Evolutionary conservation across 2,113 vertebrate species (phyloP).

Genomic region (Microtus pennsylvanicus): DNA sequence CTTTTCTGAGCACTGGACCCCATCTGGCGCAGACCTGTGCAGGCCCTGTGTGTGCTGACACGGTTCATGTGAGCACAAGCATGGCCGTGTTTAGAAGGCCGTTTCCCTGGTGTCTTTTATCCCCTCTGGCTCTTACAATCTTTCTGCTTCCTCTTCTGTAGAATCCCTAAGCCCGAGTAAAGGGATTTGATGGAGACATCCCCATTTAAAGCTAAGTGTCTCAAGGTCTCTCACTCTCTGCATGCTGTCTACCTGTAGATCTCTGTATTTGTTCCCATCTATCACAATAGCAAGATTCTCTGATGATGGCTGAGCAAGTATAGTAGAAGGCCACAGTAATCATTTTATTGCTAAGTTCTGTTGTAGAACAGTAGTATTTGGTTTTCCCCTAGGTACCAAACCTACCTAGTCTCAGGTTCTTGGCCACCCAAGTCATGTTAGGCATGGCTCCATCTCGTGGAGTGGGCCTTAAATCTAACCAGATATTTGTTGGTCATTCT

Average conservation of each 20-base stretch:
- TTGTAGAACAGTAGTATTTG: not conserved
- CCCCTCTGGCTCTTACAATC: not conserved
- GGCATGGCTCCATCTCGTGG: not conserved
- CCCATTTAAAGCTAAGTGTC: not conserved
- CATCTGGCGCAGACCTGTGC: not conserved
- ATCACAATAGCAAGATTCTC: not conserved
- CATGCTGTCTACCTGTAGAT: not conserved
- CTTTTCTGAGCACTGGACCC: not conserved
- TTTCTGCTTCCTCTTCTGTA: not conserved
- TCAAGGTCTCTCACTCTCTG: not conserved
- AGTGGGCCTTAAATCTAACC: not conserved
- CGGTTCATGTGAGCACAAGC: not conserved
- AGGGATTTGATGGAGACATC: not conserved
- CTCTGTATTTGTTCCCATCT: not conserved
- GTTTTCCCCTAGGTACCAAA: not conserved
- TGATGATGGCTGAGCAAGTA: not conserved
- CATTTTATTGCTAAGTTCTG: not conserved
- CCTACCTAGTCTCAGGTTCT: not conserved
- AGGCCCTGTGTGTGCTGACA: not conserved
- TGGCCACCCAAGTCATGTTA: not conserved
- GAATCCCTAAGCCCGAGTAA: not conserved
- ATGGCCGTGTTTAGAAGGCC: not conserved
- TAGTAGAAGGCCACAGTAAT: not conserved
- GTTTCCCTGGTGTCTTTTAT: not conserved
- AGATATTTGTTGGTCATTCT: not conserved